Base-by-base conservation (phyloP, 2,888 invertebrate species). In the Phragmatobia fuliginosa region DNA sequence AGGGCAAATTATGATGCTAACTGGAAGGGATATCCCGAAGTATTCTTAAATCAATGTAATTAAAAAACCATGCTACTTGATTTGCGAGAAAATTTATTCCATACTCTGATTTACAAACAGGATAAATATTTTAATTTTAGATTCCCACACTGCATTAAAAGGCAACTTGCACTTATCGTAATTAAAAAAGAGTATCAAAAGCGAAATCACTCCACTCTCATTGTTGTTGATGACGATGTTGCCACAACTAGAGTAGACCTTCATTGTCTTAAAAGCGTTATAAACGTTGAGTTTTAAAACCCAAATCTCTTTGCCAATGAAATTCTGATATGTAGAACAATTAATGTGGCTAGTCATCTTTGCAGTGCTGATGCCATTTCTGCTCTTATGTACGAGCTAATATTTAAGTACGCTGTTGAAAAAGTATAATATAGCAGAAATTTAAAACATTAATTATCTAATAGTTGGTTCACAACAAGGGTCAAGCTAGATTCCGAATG, bases 1-100 rank as follows among this genome's bases (percentile, higher is more conserved):
- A 56, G 56, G 41, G 28, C 65, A 65, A 60, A 77, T 77, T 64
- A 60, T n/a, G 8, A 60, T 33, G n/a, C 11, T 60, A 33, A n/a
- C n/a, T 11, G 10, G 33, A 60, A 11, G 14, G 2, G 14, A 60
- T 38, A 14, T 60, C 33, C n/a, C 60, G 36, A n/a, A 33, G 33
- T 33, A 60, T 33, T 60, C 60, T 33, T 1, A 36, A 33, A 45
- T 45, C 21, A 21, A 21, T 16, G 21, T 45, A 45, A 45, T 45
- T 45, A 21, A 21, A 21, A 21, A 45, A 21, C 45, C 6, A 21
- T 45, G 21, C 7, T 4, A 45, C 21, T 21, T 41, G 18, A 41
- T 16, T 41, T 41, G 4, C 5, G 18, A 41, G 1, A 18, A 38
- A 41, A 41, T 11, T 41, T 1, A 38, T 16, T 38, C 14, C 16